Percentiles rank a stretch among this genome's conserved stretches.
These are phyloP conservation scores for Campoplex nolae DNA, from an alignment of 2,888 invertebrate genomes.

Conservation along the genomic window DNA sequence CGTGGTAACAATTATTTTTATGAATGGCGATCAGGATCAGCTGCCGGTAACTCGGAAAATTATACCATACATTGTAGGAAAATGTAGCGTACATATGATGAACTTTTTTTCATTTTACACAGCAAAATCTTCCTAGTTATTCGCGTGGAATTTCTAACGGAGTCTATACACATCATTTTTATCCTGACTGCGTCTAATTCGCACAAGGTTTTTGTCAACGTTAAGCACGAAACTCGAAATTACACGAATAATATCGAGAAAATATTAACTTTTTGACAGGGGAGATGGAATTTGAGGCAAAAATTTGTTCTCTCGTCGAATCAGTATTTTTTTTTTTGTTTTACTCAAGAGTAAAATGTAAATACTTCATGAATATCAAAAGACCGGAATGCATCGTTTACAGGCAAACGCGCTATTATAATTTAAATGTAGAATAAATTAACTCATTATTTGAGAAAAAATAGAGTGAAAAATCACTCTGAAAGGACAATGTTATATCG, in stretches of 20 bases:
- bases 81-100: conserved; percentile 8
- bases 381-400: neutral
- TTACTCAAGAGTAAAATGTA: neutral
- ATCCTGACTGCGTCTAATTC: neutral
- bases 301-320: neutral
- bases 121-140: conserved; percentile 14
- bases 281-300: neutral
- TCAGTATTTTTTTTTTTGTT: neutral
- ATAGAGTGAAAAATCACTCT: neutral
- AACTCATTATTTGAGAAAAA: neutral
- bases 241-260: neutral
- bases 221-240: neutral
- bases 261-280: neutral
- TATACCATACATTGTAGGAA: conserved; percentile 1
- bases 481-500: neutral
- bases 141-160: neutral
- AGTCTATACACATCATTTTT: neutral
- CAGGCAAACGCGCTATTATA: neutral
- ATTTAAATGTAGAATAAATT: neutral
- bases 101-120: conserved; percentile 3
- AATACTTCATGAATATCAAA: neutral
- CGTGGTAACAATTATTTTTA: conserved; percentile 17
- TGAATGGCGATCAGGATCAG: neutral
- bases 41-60: neutral
- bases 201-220: neutral